Base-by-base conservation (phyloP, 1,140 invertebrate genomes). In the Vollenhovia emeryi region DNA sequence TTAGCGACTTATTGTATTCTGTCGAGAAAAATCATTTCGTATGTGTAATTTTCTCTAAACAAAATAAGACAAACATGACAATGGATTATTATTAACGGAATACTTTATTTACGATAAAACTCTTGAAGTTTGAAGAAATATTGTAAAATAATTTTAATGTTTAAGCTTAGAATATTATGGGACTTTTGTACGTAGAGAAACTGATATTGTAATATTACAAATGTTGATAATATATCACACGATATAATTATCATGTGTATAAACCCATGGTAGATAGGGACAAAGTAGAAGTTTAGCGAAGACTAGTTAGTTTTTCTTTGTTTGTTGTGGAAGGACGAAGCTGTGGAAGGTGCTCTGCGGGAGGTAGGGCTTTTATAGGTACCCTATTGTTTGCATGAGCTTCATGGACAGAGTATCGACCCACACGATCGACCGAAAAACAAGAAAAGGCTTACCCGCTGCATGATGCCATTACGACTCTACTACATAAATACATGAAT, bases 291-390 rank as follows among this genome's bases (percentile, higher is more conserved):
- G 87, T 93, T 91, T 90, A 92, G 71, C 87, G 83, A 91, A 92
- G 92, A 93, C 90, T 93, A 94, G 93, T 93, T 92, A 93, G 92
- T 92, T 84, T 95, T 93, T 95, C 91, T 95, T 94, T 95, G 92
- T 95, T 93, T 95, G 78, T 82, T 82, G 93, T 93, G 90, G 90
- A 95, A 98, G 97, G 97, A 98, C 93, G 97, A 98, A 96, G 97
- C 97, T 93, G 96, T 97, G 94, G 97, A 97, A 95, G 97, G 97
- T 94, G 97, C 97, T 93, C 96, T 98, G 94, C 96, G 96, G 95
- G 97, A 97, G 94, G 97, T 98, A 96, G 97, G 97, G 95, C 96
- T 97, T 94, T 96, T 97, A 91, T 97, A 97, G 95, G 93, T 87
- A 84, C 71, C 83, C 82, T 86, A 33, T 89, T 86, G 79, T 87